Conservation (phyloP, 2,888 invertebrate species). For the Troglohyphantes excavatus region DNA sequence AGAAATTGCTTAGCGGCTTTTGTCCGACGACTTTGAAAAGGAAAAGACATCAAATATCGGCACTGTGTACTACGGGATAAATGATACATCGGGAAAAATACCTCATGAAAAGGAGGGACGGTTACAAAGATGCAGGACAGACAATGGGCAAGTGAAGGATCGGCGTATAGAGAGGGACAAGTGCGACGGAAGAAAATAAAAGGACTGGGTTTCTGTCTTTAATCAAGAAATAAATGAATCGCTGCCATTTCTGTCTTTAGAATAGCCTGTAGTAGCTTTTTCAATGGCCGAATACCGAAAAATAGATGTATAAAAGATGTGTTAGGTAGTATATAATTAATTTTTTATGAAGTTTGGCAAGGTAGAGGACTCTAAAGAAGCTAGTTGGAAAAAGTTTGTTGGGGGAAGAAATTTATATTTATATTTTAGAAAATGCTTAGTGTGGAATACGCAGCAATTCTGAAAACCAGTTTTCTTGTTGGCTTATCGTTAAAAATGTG, state of each 20-base stretch:
- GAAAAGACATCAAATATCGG: conserved; percentile 55
- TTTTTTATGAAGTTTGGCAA: too few relatives aligned
- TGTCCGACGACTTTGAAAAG: conserved; percentile 40
- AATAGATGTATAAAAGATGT: neutral
- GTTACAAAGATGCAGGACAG: conserved; percentile 34
- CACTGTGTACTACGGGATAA: conserved; percentile 34
- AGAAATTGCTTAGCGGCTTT: conserved; percentile 38
- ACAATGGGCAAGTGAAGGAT: conserved; percentile 50
- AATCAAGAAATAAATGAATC: conserved; percentile 57
- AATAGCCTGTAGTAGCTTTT: neutral
- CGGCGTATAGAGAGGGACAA: conserved; percentile 33
- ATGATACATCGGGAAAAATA: conserved; percentile 38
- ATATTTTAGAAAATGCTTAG: too few relatives aligned
- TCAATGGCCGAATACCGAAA: neutral
- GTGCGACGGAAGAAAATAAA: conserved; percentile 27
- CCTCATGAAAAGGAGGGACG: conserved; percentile 13
- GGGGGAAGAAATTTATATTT: too few relatives aligned
- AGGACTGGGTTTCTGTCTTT: conserved; percentile 36
- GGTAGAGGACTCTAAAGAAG: too few relatives aligned
- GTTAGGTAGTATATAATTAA: too few relatives aligned
- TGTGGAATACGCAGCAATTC: too few relatives aligned
- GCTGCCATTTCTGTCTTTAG: conserved; percentile 7
- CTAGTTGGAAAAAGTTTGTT: too few relatives aligned
- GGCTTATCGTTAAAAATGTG: too few relatives aligned
- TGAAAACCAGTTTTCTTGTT: too few relatives aligned